Conservation (phyloP, 1,140 invertebrate species). For the Aricia agestis region DNA sequence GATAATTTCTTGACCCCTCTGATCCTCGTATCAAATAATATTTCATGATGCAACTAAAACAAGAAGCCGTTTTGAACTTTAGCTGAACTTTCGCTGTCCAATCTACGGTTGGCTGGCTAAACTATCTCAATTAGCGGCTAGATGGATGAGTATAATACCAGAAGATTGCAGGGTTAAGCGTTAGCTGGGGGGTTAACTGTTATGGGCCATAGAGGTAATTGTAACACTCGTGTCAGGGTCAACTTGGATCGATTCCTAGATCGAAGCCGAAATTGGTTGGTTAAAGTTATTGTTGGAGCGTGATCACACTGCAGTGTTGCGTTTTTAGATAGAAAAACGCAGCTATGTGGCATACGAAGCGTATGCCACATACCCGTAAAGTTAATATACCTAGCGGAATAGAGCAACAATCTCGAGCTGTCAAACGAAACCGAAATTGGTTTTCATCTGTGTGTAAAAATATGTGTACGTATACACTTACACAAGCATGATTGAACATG, state of each 20-base stretch:
- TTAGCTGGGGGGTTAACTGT: constrained; percentile 31
- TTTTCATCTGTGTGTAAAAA: too few species aligned
- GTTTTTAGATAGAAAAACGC: too few species aligned
- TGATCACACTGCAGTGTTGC: neutral
- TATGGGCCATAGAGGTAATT: constrained; percentile 31
- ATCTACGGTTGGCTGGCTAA: constrained; percentile 65
- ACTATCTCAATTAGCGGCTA: constrained; percentile 72
- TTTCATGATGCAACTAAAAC: constrained; percentile 40
- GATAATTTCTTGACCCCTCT: neutral
- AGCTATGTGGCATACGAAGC: too few species aligned
- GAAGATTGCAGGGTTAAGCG: constrained; percentile 61
- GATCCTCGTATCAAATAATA: constrained; percentile 2
- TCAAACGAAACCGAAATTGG: too few species aligned
- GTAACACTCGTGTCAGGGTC: constrained; percentile 28
- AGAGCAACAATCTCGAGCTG: too few species aligned
- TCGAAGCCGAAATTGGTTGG: neutral
- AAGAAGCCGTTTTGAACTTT: constrained; percentile 63
- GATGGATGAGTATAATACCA: constrained; percentile 66
- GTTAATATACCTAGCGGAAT: too few species aligned
- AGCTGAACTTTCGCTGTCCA: constrained; percentile 68
- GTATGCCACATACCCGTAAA: too few species aligned
- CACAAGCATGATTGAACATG: too few species aligned
- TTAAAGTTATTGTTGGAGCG: constrained; percentile 1
- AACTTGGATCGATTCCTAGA: constrained; percentile 11
- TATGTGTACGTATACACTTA: too few species aligned